These are phyloP conservation scores for Flexamia atlantica DNA, from an alignment of 2,888 invertebrate genomes.

Conservation along the genomic window DNA sequence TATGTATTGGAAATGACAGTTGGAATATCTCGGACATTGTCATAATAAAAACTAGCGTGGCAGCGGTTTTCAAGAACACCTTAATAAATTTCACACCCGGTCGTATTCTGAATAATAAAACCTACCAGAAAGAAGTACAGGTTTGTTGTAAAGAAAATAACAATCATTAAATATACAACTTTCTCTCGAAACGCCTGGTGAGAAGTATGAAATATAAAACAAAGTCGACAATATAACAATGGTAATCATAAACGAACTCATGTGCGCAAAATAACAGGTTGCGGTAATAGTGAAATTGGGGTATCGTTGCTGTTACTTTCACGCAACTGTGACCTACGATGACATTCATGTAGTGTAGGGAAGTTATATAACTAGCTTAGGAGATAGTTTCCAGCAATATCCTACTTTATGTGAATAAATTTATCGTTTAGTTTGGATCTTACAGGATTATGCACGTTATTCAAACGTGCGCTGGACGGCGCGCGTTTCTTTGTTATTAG, in stretches of 20 bases:
- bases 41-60: too few species aligned
- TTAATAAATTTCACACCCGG: too few species aligned
- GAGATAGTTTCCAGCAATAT: not conserved
- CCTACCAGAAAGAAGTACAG: not conserved
- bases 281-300: constrained; percentile 22
- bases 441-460: too few species aligned
- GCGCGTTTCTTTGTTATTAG: too few species aligned
- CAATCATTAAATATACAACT: not conserved
- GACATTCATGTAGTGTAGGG: constrained; percentile 7
- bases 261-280: constrained; percentile 6
- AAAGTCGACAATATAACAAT: constrained; percentile 1
- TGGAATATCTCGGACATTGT: too few species aligned
- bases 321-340: constrained; percentile 16
- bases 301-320: constrained; percentile 7
- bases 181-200: not conserved
- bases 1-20: too few species aligned
- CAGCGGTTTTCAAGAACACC: too few species aligned
- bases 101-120: too few species aligned
- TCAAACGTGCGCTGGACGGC: too few species aligned
- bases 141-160: not conserved
- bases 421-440: too few species aligned
- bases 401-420: too few species aligned
- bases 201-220: not conserved
- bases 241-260: not conserved
- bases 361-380: not conserved